Percentiles rank a stretch among this genome's conserved stretches.
These are phyloP conservation scores for Lissonota sp. DNA, from an alignment of 2,888 invertebrate genomes.

Conservation along the genomic window DNA sequence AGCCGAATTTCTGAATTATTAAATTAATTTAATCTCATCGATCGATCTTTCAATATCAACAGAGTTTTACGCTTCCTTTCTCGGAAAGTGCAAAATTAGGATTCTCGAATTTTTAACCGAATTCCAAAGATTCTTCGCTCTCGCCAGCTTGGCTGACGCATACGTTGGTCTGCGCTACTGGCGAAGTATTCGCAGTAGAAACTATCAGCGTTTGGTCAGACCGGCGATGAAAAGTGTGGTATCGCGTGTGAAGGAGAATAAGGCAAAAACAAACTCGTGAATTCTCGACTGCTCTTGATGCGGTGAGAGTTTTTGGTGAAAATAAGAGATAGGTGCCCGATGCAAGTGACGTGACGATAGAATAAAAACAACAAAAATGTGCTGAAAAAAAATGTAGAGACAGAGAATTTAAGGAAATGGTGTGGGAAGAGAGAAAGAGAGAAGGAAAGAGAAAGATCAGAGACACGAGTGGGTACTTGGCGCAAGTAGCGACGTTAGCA, in stretches of 20 bases:
- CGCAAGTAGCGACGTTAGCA: slow-evolving; percentile 79
- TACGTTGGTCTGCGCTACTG: background rate
- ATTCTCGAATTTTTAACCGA: too few species aligned
- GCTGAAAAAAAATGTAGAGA: background rate
- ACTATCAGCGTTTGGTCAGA: background rate
- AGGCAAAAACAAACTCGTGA: slow-evolving; percentile 4
- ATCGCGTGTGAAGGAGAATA: background rate
- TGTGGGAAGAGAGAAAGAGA: slow-evolving; percentile 28
- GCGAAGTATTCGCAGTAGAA: background rate
- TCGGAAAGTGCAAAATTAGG: too few species aligned
- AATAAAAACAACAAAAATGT: background rate
- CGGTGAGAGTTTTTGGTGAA: slow-evolving; percentile 24
- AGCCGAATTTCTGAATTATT: too few species aligned
- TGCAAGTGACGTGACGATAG: slow-evolving; percentile 14
- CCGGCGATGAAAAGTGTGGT: slow-evolving; percentile 29
- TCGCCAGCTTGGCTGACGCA: background rate
- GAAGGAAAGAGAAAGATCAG: slow-evolving; percentile 55
- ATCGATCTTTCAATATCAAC: too few species aligned
- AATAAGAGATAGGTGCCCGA: slow-evolving; percentile 22
- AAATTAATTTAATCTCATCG: too few species aligned
- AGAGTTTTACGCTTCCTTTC: too few species aligned
- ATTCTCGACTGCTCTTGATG: slow-evolving; percentile 2
- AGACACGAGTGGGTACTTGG: slow-evolving; percentile 75
- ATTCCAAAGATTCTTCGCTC: too few species aligned
- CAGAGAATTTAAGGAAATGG: background rate